Conservation (phyloP, 1,140 invertebrate genomes). For the Diuraphis noxia region DNA sequence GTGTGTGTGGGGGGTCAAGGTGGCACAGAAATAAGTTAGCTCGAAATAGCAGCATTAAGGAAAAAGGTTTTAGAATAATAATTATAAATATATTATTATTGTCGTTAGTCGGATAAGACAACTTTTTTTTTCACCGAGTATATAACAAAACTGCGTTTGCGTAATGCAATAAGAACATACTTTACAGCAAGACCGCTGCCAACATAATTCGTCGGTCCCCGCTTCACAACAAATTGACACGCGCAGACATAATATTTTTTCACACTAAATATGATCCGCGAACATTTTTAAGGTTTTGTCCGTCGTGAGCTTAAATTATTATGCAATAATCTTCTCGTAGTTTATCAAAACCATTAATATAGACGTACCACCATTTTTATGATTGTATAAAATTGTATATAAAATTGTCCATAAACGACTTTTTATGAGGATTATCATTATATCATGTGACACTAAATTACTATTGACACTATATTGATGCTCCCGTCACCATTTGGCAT, state of each 20-base stretch:
- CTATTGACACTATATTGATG: neutral
- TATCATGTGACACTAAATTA: neutral
- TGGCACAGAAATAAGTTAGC: conserved; percentile 25
- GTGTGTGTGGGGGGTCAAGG: neutral
- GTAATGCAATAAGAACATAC: neutral
- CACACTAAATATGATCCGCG: neutral
- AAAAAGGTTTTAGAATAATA: neutral
- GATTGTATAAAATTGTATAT: neutral
- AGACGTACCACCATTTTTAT: neutral
- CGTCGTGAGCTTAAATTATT: neutral
- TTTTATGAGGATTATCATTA: neutral
- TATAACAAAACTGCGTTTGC: neutral
- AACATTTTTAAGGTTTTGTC: neutral
- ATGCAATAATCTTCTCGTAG: neutral
- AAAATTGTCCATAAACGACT: neutral
- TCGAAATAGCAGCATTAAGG: conserved; percentile 3
- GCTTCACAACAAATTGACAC: neutral
- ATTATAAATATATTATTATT: neutral
- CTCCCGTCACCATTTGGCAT: neutral
- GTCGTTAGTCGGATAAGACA: neutral
- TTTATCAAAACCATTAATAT: neutral
- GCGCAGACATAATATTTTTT: neutral
- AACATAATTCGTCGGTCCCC: neutral
- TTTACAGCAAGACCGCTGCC: neutral
- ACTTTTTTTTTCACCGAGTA: neutral